Conservation (phyloP, 2,888 invertebrate genomes). For the Lucinisca nassula region DNA sequence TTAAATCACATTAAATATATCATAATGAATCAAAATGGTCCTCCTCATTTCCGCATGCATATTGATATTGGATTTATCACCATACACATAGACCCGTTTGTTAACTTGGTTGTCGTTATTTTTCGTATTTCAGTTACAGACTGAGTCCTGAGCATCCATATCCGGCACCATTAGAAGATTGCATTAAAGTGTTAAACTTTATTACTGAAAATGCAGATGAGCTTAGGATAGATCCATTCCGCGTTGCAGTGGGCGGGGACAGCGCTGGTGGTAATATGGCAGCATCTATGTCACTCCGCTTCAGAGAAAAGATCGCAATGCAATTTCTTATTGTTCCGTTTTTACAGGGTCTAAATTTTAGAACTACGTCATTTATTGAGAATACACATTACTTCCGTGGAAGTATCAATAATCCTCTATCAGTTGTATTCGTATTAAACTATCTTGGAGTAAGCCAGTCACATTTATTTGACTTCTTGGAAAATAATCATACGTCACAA, state of each 20-base stretch:
- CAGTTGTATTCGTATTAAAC: conserved; percentile 68
- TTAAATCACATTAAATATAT: no score
- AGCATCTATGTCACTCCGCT: conserved; percentile 69
- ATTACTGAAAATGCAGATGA: conserved; percentile 77
- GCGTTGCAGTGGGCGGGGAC: conserved; percentile 79
- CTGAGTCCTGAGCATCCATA: conserved; percentile 74
- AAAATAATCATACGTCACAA: conserved; percentile 73
- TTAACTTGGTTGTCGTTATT: no score
- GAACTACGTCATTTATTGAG: conserved; percentile 70
- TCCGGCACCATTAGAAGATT: conserved; percentile 72
- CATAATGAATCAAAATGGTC: no score
- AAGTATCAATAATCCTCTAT: conserved; percentile 68
- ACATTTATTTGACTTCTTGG: conserved; percentile 60
- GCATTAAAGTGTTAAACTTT: conserved; percentile 73
- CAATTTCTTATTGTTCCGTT: conserved; percentile 87
- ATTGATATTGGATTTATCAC: no score
- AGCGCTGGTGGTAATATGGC: conserved; percentile 79
- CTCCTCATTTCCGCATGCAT: no score
- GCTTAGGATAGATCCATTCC: conserved; percentile 73
- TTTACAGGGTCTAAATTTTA: conserved; percentile 79
- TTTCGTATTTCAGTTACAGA: conserved; percentile 67
- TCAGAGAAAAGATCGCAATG: conserved; percentile 71
- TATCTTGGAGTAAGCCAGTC: conserved; percentile 67
- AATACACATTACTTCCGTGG: conserved; percentile 69
- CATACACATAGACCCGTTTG: no score